Evolutionary conservation across 2,113 vertebrate species (phyloP), one percentile per base, ranked within the genome.

Genomic region (Mobula birostris): DNA sequence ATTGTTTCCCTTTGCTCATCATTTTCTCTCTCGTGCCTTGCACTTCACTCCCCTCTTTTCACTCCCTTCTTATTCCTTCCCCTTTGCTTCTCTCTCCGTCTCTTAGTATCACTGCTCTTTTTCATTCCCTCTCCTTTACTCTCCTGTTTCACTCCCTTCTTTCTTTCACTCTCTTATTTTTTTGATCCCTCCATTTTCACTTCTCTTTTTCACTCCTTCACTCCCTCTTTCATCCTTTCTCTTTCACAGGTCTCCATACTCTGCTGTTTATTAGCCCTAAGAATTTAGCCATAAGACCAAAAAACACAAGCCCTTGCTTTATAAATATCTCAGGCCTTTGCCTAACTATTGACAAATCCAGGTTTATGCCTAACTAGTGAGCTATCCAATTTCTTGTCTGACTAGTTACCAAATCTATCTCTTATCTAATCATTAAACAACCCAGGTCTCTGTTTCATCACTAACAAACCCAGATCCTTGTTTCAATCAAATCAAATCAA

Each of bases 111-210:
- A 2, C 27, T 61, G 27, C 61, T 5, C 9, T 3, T 56, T 77
- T 58, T 61, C 85, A 74, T 94, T 19, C 63, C n/a, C 48, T 21
- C 11, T 94, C 70, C 92, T 94, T 94, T 94, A 94, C 92, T 24
- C 27, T 4, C 58, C 74, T 3, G n/a, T 77, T 58, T 61, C 85
- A 74, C 94, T 29, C 63, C n/a, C 0, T 48, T 48, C 48, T 21
- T 27, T 94, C 70, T 92, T 94, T 94, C 94, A 94, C 88, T 24
- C 27, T 4, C 58, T 29, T 48, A 48, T 48, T 2, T 48, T 48
- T 48, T 48, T 48, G 48, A 40, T 11, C 48, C 48, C 5, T 17
- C 87, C 32, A 21, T 27, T 27, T 14, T 94, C 21, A 14, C 17
- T 61, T 40, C 61, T 2, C 9, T 2, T 56, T 77, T 58, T 61